Percentiles rank a stretch among this genome's conserved stretches.
phyloP scores from a whole-genome alignment of 2,797 vertebrate genomes.

The Malacoctenus gilli region DNA sequence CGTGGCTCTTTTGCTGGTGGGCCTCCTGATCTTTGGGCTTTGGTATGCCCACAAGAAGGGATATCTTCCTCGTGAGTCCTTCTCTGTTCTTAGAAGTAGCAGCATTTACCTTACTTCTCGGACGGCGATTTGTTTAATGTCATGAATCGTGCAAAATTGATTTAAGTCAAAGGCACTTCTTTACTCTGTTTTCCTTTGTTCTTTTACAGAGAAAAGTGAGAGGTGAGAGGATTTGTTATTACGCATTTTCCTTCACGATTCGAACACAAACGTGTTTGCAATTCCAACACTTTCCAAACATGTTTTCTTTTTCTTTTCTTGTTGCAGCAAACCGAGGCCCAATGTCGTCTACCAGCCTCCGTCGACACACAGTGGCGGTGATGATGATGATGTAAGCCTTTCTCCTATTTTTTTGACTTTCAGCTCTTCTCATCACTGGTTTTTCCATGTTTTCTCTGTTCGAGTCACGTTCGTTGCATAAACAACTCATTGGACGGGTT shows the following conservation, averaged over 20 bases:
- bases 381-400: conserved; percentile 83
- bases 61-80: conserved; percentile 87
- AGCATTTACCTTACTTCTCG: not conserved
- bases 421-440: not conserved
- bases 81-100: not conserved
- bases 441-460: not conserved
- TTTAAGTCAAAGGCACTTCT: no score
- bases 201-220: conserved; percentile 67
- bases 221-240: conserved; percentile 68
- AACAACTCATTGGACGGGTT: no score
- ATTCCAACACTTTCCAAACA: not conserved
- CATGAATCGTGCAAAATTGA: no score
- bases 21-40: conserved; percentile 79
- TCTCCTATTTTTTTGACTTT: not conserved
- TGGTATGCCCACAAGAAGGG: conserved; percentile 90
- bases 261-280: not conserved
- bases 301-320: conserved; percentile 13
- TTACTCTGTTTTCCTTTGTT: conserved; percentile 14
- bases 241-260: not conserved
- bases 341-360: conserved; percentile 85
- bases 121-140: not conserved
- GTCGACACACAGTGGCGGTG: conserved; percentile 62
- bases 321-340: conserved; percentile 73
- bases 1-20: conserved; percentile 83
- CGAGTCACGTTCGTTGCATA: no score